Conservation (phyloP, 2,797 vertebrate species). For the Vespertilio murinus region DNA sequence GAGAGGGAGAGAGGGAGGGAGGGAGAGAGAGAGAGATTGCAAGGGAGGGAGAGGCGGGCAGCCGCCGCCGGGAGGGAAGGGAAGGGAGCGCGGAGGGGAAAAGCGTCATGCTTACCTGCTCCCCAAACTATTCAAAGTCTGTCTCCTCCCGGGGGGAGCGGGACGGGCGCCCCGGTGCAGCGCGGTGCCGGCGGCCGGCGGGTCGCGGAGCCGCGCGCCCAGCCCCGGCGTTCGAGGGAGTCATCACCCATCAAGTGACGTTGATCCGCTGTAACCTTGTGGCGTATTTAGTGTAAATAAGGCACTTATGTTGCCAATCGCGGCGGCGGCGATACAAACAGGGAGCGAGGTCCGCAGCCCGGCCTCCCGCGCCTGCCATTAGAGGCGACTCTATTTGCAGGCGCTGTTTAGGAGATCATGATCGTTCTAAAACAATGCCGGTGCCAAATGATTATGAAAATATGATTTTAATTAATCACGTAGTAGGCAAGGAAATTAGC, state of each 20-base stretch:
- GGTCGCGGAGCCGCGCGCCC: conserved; percentile 93
- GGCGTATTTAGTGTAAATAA: conserved; percentile 99
- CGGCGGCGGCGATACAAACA: conserved; percentile 91
- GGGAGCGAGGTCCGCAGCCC: conserved; percentile 91
- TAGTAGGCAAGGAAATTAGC: conserved; percentile 92
- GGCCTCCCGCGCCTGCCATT: conserved; percentile 91
- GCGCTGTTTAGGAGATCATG: conserved; percentile 90
- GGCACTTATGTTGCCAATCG: conserved; percentile 98
- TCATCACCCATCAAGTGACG: conserved; percentile 99
- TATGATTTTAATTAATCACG: conserved; percentile 94
- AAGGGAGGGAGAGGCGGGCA: conserved; percentile 66
- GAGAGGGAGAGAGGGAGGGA: conserved; percentile 56
- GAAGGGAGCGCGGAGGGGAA: conserved; percentile 18
- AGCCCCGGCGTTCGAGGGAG: conserved; percentile 94
- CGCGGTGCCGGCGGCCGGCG: conserved; percentile 88
- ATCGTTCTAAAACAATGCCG: conserved; percentile 90
- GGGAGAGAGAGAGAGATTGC: conserved; percentile 73
- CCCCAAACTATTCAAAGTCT: conserved; percentile 90
- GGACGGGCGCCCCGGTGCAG: conserved; percentile 93
- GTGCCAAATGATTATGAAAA: conserved; percentile 94
- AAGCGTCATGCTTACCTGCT: conserved; percentile 92
- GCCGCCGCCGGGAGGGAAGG: too few relatives aligned
- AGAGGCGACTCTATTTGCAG: conserved; percentile 92
- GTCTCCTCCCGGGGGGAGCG: conserved; percentile 80
- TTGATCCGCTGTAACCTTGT: conserved; percentile 99